Conservation (phyloP, 2,797 vertebrate genomes). For the Caiman crocodilus region DNA sequence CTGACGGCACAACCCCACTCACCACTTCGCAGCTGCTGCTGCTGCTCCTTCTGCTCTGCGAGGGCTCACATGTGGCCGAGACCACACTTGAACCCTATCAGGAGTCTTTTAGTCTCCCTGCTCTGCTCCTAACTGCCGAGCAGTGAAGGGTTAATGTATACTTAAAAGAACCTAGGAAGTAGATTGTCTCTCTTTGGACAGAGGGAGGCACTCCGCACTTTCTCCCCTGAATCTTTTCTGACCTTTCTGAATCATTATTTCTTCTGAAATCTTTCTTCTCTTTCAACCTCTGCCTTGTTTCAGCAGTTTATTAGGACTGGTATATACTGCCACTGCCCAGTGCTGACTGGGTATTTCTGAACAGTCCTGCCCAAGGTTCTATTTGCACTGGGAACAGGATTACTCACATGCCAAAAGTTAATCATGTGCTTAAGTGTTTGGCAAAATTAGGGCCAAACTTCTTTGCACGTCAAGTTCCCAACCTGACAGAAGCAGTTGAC, state of each 20-base stretch:
- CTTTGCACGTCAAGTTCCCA: background rate
- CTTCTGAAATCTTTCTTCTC: background rate
- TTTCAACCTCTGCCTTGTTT: background rate
- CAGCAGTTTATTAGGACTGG: background rate
- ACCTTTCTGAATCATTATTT: background rate
- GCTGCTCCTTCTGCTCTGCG: no score
- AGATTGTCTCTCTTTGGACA: no score
- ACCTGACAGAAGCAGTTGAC: background rate
- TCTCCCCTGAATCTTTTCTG: background rate
- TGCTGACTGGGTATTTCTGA: background rate
- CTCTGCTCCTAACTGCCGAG: no score
- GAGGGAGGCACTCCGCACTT: no score
- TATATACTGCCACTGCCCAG: accelerated
- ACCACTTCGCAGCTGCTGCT: no score
- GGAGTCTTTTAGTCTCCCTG: no score
- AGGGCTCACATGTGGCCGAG: no score
- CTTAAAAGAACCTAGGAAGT: no score
- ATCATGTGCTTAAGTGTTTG: background rate
- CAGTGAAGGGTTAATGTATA: no score
- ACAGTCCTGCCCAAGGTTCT: background rate
- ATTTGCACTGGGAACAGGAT: background rate
- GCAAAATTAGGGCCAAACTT: background rate
- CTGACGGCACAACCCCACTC: no score
- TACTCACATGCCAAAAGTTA: background rate
- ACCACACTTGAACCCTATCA: no score